Percentiles rank a stretch among this genome's conserved stretches.
Conservation (phyloP, 2,113 vertebrate species). For the Crotalus helleri region DNA sequence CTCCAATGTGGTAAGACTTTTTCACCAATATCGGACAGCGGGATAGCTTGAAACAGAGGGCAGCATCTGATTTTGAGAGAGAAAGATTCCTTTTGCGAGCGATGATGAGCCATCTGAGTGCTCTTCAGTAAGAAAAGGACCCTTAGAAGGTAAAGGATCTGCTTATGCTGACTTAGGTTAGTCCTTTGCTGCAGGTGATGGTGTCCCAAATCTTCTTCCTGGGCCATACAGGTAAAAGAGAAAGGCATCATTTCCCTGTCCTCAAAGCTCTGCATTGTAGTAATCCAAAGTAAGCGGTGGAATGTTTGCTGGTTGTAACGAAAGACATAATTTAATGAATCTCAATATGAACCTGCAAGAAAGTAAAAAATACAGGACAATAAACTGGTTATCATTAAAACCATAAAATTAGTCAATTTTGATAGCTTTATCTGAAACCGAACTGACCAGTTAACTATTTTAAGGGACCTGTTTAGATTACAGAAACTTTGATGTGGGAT, state of each 20-base stretch:
- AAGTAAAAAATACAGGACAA: slow-evolving; percentile 37
- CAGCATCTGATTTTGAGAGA: slow-evolving; percentile 35
- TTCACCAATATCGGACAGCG: slow-evolving; percentile 28
- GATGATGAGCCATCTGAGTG: slow-evolving; percentile 16
- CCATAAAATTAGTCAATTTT: background rate
- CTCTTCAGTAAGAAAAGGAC: slow-evolving; percentile 7
- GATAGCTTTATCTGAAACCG: background rate
- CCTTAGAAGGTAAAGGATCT: slow-evolving; percentile 4
- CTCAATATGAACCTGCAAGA: slow-evolving; percentile 78
- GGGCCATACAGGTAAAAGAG: slow-evolving; percentile 29
- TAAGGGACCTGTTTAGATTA: background rate
- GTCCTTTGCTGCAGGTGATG: background rate
- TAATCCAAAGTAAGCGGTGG: background rate
- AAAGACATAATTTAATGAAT: slow-evolving; percentile 68
- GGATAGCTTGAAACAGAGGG: slow-evolving; percentile 25
- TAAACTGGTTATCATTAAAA: background rate
- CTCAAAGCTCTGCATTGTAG: slow-evolving; percentile 36
- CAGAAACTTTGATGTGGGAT: background rate
- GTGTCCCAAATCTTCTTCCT: slow-evolving; percentile 30
- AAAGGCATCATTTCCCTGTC: background rate
- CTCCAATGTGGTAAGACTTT: slow-evolving; percentile 16
- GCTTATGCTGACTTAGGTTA: slow-evolving; percentile 25
- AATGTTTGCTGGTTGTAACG: slow-evolving; percentile 8
- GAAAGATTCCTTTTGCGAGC: slow-evolving; percentile 39
- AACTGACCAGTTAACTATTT: background rate